Conservation (phyloP, 2,113 vertebrate genomes). For the Ascaphus truei region DNA sequence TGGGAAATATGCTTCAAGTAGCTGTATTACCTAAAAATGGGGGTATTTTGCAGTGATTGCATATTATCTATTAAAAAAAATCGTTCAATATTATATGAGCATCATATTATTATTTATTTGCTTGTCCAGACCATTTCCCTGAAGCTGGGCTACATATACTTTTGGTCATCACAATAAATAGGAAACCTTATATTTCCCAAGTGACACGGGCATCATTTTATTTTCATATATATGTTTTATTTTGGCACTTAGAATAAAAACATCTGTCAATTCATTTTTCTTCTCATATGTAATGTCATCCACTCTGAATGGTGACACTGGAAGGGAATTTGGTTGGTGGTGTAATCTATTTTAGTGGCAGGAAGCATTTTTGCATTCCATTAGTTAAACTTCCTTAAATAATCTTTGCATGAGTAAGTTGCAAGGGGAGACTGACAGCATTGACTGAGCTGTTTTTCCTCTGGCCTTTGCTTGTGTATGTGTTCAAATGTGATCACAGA, state of each 20-base stretch:
- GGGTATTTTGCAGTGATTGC: too few species aligned
- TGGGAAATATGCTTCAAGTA: too few species aligned
- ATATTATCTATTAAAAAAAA: too few species aligned
- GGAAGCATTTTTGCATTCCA: slow-evolving; percentile 39
- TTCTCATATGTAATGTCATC: background rate
- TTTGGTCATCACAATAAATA: too few species aligned
- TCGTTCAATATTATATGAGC: too few species aligned
- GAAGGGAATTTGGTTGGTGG: slow-evolving; percentile 25
- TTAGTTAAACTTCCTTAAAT: slow-evolving; percentile 50
- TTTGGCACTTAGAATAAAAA: background rate
- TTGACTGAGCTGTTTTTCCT: background rate
- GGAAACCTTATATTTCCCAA: background rate
- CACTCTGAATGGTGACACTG: background rate
- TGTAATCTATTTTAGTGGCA: slow-evolving; percentile 1
- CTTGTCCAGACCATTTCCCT: too few species aligned
- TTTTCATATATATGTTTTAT: background rate
- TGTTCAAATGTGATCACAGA: background rate
- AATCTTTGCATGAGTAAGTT: slow-evolving; percentile 35
- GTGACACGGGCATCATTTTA: background rate
- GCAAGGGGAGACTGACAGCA: background rate
- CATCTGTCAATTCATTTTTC: slow-evolving; percentile 11
- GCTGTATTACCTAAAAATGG: too few species aligned
- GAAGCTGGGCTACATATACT: too few species aligned
- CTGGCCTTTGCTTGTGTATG: background rate
- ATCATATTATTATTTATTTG: too few species aligned